Evolutionary conservation across 2,113 vertebrate species (phyloP).

Genomic region (Procavia capensis): DNA sequence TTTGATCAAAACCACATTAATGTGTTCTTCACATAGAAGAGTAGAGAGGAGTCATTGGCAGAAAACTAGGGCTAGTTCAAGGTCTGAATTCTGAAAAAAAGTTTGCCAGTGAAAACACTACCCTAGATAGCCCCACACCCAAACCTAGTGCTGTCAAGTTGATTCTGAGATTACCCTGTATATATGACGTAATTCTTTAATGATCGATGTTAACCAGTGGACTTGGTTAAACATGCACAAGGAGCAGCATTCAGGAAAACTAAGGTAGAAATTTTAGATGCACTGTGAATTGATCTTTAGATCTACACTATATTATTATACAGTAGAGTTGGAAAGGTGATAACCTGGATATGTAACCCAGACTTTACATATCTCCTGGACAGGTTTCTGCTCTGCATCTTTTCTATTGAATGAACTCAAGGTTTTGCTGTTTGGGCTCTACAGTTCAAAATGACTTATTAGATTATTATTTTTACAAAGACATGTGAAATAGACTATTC

Average conservation of each 20-base stretch:
- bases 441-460: conserved; percentile 5
- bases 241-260: conserved; percentile 72
- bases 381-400: background rate
- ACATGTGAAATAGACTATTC: background rate
- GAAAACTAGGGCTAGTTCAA: background rate
- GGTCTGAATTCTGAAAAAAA: background rate
- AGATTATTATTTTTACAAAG: conserved; percentile 47
- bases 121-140: background rate
- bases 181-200: conserved; percentile 37
- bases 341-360: background rate
- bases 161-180: background rate
- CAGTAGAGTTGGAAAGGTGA: background rate
- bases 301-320: background rate
- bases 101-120: conserved; percentile 32
- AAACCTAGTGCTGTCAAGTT: too few relatives aligned
- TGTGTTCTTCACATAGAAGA: conserved; percentile 36
- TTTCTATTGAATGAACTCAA: conserved; percentile 46
- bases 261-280: conserved; percentile 74
- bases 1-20: background rate
- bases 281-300: conserved; percentile 76
- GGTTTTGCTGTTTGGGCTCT: background rate
- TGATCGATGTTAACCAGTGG: conserved; percentile 69
- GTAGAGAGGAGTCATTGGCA: background rate
- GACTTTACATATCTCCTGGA: background rate
- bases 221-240: conserved; percentile 69